Evolutionary conservation across 2,797 vertebrate species (phyloP).

Genomic region (Glyptemys insculpta): DNA sequence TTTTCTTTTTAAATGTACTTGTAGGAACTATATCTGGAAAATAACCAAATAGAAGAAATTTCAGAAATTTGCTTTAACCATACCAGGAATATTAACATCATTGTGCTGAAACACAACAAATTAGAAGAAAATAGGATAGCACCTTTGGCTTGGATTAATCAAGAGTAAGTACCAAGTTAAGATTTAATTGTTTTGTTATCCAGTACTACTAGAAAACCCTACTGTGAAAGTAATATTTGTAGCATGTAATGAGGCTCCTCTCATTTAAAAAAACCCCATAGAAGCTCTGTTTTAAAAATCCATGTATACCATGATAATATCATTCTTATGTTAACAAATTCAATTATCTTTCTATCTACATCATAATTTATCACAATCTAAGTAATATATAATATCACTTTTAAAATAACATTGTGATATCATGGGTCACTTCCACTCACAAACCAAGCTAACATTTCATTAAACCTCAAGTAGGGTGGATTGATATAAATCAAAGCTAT

Average conservation of each 20-base stretch:
- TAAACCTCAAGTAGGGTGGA: not conserved
- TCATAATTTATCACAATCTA: not conserved
- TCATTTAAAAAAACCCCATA: too few relatives aligned
- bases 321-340: not conserved
- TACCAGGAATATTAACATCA: conserved; percentile 90
- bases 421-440: not conserved
- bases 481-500: not conserved
- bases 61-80: conserved; percentile 92
- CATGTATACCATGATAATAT: not conserved
- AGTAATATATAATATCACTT: not conserved
- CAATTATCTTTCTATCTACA: not conserved
- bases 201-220: not conserved
- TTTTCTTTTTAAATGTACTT: conserved; percentile 64
- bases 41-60: conserved; percentile 97
- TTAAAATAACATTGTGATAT: not conserved
- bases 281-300: not conserved
- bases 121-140: conserved; percentile 94
- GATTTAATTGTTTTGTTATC: not conserved
- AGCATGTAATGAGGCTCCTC: not conserved
- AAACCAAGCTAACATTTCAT: not conserved
- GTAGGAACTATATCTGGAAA: conserved; percentile 95
- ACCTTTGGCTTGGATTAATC: conserved; percentile 95
- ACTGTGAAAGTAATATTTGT: not conserved
- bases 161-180: conserved; percentile 85
- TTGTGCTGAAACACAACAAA: conserved; percentile 92